phyloP scores from a whole-genome alignment of 2,113 vertebrate genomes.

The Oplegnathus fasciatus region DNA sequence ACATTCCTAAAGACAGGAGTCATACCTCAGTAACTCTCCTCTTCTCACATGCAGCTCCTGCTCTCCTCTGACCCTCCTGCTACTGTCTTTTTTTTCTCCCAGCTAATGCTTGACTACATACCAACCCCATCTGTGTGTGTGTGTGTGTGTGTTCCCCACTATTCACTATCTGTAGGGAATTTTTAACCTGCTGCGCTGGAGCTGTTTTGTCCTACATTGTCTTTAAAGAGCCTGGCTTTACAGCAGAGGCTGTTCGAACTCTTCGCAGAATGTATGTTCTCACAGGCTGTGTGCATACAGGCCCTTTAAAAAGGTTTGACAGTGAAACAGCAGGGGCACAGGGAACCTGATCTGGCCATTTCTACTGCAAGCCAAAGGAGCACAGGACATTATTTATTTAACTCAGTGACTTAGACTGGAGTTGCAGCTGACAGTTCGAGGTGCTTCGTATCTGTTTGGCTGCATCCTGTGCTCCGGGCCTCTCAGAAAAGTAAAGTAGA shows the following conservation, averaged over 20 bases:
- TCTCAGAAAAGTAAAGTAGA: conserved; percentile 23
- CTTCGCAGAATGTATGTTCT: conserved; percentile 18
- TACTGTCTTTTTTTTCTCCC: conserved; percentile 21
- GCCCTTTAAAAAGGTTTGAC: conserved; percentile 58
- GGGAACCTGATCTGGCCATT: conserved; percentile 83
- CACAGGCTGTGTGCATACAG: conserved; percentile 32
- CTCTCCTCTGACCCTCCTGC: conserved; percentile 36
- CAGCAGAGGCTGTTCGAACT: conserved; percentile 25
- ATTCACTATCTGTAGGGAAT: conserved; percentile 29
- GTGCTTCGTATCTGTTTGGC: conserved; percentile 38
- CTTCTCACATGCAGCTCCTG: conserved; percentile 34
- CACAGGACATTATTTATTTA: conserved; percentile 88
- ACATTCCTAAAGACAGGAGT: conserved; percentile 74
- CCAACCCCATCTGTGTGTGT: conserved; percentile 51
- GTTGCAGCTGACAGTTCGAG: conserved; percentile 46
- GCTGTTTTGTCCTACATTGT: conserved; percentile 51
- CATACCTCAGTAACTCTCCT: conserved; percentile 51
- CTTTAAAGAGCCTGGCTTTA: conserved; percentile 31
- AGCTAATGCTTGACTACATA: conserved; percentile 36
- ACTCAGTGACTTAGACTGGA: conserved; percentile 42
- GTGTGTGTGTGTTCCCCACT: conserved; percentile 3
- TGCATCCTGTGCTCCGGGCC: conserved; percentile 15
- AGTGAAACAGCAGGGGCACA: conserved; percentile 84
- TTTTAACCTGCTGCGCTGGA: conserved; percentile 24
- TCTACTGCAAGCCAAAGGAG: conserved; percentile 67